Evolutionary conservation across 1,140 invertebrate genomes (phyloP), one percentile per base, ranked within the genome.

Genomic region (Scaptomyza graminum): DNA sequence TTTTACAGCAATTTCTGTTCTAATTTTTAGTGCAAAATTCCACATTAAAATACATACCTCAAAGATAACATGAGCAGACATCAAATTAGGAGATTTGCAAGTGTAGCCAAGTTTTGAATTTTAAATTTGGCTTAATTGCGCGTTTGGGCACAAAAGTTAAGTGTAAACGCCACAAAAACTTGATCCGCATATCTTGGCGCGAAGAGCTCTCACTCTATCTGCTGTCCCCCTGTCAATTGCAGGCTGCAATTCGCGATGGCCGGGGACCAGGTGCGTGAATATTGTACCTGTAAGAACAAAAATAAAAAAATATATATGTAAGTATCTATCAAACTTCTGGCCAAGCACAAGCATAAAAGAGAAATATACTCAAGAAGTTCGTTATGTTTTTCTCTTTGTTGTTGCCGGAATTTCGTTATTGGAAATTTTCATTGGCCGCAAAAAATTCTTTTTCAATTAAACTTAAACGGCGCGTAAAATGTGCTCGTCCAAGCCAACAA

Each of bases 391-490:
- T 1, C 12, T 12, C 15, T 41, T 59, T 75, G 44, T 62, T 55
- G 34, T 22, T 61, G 70, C n/a, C 43, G 76, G 81, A 79, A 85
- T 85, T 84, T 84, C 59, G 64, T 85, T 84, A 84, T 84, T 85
- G 81, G 81, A 77, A 77, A 87, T 85, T 84, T 85, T 81, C 82
- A 85, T 85, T 85, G 82, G 77, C 74, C 81, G 78, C 82, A 85
- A 85, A 77, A 34, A 85, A 85, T 81, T 87, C 82, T 87, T 85
- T 85, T 85, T 85, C 81, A 82, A 85, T 85, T 85, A 87, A 87
- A 85, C 81, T 85, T 85, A 87, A 85, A 87, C 82, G 78, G 82
- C 77, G 81, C 81, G 81, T 85, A 79, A 85, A 85, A 85, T 74
- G 62, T 65, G 43, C 76, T 63, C 64, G 50, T 41, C 60, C 60